These are phyloP conservation scores for Poecilia picta DNA, from an alignment of 2,797 vertebrate genomes.

Conservation along the genomic window DNA sequence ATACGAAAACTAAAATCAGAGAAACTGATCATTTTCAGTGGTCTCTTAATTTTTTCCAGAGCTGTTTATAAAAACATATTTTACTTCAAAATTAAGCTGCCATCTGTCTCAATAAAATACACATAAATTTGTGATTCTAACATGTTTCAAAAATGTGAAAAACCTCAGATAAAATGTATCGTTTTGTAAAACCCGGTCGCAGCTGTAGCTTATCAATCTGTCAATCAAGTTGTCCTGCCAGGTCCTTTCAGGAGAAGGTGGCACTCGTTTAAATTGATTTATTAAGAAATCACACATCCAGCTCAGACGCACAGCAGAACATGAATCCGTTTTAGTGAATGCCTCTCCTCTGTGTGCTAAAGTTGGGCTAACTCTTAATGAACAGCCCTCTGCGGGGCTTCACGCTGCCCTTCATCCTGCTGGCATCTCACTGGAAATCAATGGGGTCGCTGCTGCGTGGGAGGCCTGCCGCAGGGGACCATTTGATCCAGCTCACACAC, in stretches of 20 bases:
- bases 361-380: constrained; percentile 58
- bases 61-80: too few relatives aligned
- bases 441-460: constrained; percentile 73
- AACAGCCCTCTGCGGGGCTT: constrained; percentile 69
- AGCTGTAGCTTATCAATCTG: neutral
- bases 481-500: constrained; percentile 67
- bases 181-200: neutral
- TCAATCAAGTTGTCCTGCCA: neutral
- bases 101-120: too few relatives aligned
- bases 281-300: neutral
- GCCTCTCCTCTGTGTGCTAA: constrained; percentile 31
- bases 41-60: too few relatives aligned
- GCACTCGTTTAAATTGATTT: neutral
- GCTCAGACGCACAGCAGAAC: constrained; percentile 4
- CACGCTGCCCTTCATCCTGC: constrained; percentile 73
- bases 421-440: constrained; percentile 72
- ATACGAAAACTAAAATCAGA: too few relatives aligned
- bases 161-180: neutral
- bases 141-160: neutral
- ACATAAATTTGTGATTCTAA: too few relatives aligned
- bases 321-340: constrained; percentile 8
- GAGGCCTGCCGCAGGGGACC: constrained; percentile 63
- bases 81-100: too few relatives aligned
- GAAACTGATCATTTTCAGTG: too few relatives aligned
- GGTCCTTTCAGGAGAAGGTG: neutral